phyloP scores from a whole-genome alignment of 2,888 invertebrate genomes.

The Acanthoscelides obtectus region DNA sequence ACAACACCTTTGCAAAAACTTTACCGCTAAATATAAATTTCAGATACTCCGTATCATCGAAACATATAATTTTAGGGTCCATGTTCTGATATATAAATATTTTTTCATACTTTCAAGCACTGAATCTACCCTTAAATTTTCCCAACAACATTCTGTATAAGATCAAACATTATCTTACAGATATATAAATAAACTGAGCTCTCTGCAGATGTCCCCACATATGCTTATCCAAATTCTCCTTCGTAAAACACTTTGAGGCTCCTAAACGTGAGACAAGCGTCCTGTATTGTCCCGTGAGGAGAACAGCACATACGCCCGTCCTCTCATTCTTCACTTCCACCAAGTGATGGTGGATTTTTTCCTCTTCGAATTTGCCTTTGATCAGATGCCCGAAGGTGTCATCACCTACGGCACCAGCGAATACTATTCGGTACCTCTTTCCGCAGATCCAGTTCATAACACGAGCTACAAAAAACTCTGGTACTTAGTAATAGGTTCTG shows the following conservation, averaged over 20 bases:
- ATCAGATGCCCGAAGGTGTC: slow-evolving; percentile 24
- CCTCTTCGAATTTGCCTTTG: slow-evolving; percentile 15
- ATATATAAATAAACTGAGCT: slow-evolving; percentile 26
- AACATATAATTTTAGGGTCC: too few relatives aligned
- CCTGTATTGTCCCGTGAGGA: slow-evolving; percentile 24
- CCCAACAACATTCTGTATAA: too few relatives aligned
- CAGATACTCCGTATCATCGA: too few relatives aligned
- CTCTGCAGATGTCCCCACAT: slow-evolving; percentile 9
- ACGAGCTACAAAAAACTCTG: too few relatives aligned
- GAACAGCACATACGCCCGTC: slow-evolving; percentile 29
- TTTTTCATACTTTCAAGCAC: too few relatives aligned
- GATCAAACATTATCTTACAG: slow-evolving; percentile 22
- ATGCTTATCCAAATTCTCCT: slow-evolving; percentile 13
- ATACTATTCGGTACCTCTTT: slow-evolving; percentile 11
- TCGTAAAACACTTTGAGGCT: slow-evolving; percentile 22
- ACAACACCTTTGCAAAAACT: too few relatives aligned
- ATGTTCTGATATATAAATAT: too few relatives aligned
- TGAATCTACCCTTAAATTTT: too few relatives aligned
- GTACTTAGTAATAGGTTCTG: too few relatives aligned
- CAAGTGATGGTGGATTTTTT: slow-evolving; percentile 20
- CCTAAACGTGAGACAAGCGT: slow-evolving; percentile 30
- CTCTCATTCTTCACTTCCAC: slow-evolving; percentile 11
- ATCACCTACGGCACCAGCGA: slow-evolving; percentile 27
- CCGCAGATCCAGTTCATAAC: slow-evolving; percentile 19
- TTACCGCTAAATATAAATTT: too few relatives aligned